Evolutionary conservation across 2,797 vertebrate genomes (phyloP), one percentile per base, ranked within the genome.

Genomic region (Anguilla marmorata): DNA sequence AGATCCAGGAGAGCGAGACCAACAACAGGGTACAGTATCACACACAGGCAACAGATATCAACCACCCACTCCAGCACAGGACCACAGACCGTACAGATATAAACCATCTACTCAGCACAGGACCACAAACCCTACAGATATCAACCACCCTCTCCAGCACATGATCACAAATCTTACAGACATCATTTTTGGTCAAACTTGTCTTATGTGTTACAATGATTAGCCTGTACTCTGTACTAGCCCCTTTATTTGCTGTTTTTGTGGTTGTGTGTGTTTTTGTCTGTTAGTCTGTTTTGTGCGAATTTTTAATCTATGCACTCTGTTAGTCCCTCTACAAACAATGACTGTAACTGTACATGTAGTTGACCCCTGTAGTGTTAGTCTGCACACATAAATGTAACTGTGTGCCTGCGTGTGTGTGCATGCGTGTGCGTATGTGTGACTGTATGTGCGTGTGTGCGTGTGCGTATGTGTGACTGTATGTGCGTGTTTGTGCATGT

Each of bases 21-120:
- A 93, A 94, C 92, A 98, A 97, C 93, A 96, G 97, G 98, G 98
- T 99, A 95, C 0, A 0, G 12, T n/a, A 7, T 12, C 41, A 60
- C 72, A 27, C 27, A 45, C 33, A 41, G 74, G 3, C 33, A 33
- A 21, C 74, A 41, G 74, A 21, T 79, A 79, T 79, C 14, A 41
- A 79, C 37, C 12, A 41, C 74, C 3, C 14, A 79, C 74, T 21
- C 3, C 74, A 19, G 12, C 33, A 1, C 33, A 41, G 21, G 37
- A 19, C 74, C 37, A 41, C 6, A 79, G 19, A 41, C 74, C 74
- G 16, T 7, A 37, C 74, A 76, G n/a, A 12, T 12, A 5, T 72
- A 1, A 72, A n/a, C n/a, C 21, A 66, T 3, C 60, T 4, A 24
- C 60, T 66, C 60, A 66, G 60, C 60, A 66, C 60, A n/a, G 2